Evolutionary conservation across 1,140 invertebrate species (phyloP).

Genomic region (Cyphomyrmex costatus): DNA sequence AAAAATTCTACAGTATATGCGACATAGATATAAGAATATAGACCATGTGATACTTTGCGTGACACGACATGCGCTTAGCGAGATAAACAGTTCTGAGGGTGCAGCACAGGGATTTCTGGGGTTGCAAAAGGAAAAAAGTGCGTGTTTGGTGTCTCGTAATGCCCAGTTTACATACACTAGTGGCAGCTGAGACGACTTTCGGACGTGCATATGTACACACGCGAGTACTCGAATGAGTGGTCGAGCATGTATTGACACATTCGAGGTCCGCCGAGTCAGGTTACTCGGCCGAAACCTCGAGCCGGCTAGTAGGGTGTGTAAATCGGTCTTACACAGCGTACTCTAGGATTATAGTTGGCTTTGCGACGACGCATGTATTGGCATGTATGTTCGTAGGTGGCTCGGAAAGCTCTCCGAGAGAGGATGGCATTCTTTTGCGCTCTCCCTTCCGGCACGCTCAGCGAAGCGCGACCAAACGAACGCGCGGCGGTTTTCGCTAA

Average conservation of each 20-base stretch:
- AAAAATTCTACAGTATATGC: too few species aligned
- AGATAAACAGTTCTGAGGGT: not conserved
- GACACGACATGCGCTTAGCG: not conserved
- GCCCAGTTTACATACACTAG: not conserved
- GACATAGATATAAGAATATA: too few species aligned
- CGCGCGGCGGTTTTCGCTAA: slow-evolving; percentile 62
- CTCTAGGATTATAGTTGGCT: not conserved
- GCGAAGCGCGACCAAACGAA: slow-evolving; percentile 41
- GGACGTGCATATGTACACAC: slow-evolving; percentile 15
- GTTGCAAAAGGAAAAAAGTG: not conserved
- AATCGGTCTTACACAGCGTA: slow-evolving; percentile 23
- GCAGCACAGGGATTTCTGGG: not conserved
- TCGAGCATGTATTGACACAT: slow-evolving; percentile 23
- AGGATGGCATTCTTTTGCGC: slow-evolving; percentile 42
- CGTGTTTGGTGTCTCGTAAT: slow-evolving; percentile 21
- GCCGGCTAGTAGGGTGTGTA: slow-evolving; percentile 9
- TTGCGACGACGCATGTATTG: not conserved
- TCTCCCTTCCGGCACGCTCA: slow-evolving; percentile 37
- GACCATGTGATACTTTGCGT: not conserved
- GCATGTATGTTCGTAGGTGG: not conserved
- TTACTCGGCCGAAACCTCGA: slow-evolving; percentile 42
- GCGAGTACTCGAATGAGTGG: not conserved
- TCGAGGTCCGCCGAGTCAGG: slow-evolving; percentile 7
- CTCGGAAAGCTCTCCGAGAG: not conserved
- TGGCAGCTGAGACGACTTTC: not conserved